phyloP scores from a whole-genome alignment of 2,113 vertebrate species.

The Neopipo cinnamomea region DNA sequence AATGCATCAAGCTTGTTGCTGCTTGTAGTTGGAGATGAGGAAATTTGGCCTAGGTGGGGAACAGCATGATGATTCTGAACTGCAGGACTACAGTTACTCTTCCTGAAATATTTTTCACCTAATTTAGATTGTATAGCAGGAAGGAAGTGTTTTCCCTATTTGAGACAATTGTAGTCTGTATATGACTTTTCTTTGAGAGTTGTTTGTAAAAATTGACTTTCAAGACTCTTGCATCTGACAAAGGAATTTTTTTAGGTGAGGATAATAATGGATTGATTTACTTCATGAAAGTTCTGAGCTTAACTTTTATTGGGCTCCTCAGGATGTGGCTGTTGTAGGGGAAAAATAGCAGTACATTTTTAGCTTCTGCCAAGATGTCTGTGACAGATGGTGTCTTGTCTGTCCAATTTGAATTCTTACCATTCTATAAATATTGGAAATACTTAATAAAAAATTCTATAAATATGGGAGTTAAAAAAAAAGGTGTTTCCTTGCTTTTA shows the following conservation, averaged over 20 bases:
- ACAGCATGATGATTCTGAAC: background rate
- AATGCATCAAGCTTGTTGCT: background rate
- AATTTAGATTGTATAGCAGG: background rate
- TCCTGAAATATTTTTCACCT: background rate
- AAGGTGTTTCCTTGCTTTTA: background rate
- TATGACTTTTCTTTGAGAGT: background rate
- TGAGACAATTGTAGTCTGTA: background rate
- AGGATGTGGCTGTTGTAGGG: background rate
- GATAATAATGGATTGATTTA: background rate
- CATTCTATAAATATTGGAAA: background rate
- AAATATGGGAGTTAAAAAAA: background rate
- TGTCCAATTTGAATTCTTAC: background rate
- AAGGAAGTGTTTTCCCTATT: background rate
- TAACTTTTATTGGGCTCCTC: background rate
- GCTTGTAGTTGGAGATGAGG: background rate
- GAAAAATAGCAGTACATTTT: background rate
- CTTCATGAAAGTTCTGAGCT: background rate
- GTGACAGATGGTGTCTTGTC: background rate
- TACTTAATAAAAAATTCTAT: background rate
- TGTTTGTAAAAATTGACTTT: background rate
- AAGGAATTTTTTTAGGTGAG: background rate
- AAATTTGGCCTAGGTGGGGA: background rate
- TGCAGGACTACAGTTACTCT: background rate
- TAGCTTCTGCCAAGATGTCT: background rate
- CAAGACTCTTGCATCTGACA: background rate